Percentiles rank a stretch among this genome's conserved stretches.
Conservation (phyloP, 2,113 vertebrate genomes). For the Thinocorus orbignyianus region DNA sequence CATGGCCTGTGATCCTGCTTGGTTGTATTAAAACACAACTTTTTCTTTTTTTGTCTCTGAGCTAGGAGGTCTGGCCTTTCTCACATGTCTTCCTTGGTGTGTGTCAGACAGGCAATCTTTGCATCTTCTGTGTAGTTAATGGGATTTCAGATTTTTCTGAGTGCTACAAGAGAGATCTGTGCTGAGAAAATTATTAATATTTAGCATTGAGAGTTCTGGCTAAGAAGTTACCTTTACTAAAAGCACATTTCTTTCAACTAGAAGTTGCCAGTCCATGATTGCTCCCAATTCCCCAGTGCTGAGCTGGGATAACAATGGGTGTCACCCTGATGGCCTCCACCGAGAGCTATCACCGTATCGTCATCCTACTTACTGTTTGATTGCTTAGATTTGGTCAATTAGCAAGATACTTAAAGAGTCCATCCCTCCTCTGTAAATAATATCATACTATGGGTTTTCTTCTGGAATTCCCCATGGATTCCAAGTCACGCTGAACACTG, state of each 20-base stretch:
- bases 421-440: neutral
- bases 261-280: neutral
- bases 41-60: neutral
- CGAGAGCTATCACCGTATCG: neutral
- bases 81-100: neutral
- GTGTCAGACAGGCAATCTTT: neutral
- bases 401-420: neutral
- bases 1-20: neutral
- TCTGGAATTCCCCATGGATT: neutral
- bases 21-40: neutral
- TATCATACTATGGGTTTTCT: neutral
- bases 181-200: neutral
- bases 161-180: neutral
- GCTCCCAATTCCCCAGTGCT: neutral
- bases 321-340: neutral
- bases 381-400: neutral
- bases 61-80: neutral
- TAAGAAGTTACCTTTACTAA: neutral
- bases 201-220: neutral
- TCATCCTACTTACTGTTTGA: neutral
- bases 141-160: neutral
- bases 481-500: neutral
- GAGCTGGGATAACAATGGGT: neutral
- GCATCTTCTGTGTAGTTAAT: neutral
- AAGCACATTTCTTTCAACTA: neutral